These are phyloP conservation scores for Saturnia pavonia DNA, from an alignment of 2,888 invertebrate species.

Conservation along the genomic window DNA sequence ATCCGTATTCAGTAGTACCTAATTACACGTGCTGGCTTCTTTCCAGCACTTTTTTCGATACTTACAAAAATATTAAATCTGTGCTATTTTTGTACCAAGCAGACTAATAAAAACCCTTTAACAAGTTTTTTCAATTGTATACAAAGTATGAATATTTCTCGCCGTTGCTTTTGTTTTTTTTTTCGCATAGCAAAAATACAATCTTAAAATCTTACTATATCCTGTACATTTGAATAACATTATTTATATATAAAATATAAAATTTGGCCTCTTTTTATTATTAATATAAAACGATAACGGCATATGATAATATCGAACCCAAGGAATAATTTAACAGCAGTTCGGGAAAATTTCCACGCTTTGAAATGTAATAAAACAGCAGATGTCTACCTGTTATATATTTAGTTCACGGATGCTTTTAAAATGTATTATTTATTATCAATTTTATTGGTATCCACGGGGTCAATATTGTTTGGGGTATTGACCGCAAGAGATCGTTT, in stretches of 20 bases:
- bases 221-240: too few species aligned
- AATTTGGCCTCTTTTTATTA: too few species aligned
- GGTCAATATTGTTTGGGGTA: constrained; percentile 16
- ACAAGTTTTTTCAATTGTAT: neutral
- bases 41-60: neutral
- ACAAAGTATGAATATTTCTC: neutral
- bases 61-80: neutral
- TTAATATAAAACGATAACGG: neutral
- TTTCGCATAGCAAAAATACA: neutral
- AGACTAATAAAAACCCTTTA: neutral
- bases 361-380: constrained; percentile 23
- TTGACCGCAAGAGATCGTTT: neutral
- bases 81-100: neutral
- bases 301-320: neutral
- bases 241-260: too few species aligned
- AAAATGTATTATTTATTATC: constrained; percentile 31
- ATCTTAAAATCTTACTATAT: neutral
- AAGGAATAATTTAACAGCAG: neutral
- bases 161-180: neutral
- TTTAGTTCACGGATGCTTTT: constrained; percentile 24
- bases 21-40: neutral
- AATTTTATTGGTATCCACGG: constrained; percentile 34
- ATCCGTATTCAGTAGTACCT: neutral
- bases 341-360: neutral
- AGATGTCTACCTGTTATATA: constrained; percentile 27